Conservation (phyloP, 2,113 vertebrate species). For the Paradisaea rubra region DNA sequence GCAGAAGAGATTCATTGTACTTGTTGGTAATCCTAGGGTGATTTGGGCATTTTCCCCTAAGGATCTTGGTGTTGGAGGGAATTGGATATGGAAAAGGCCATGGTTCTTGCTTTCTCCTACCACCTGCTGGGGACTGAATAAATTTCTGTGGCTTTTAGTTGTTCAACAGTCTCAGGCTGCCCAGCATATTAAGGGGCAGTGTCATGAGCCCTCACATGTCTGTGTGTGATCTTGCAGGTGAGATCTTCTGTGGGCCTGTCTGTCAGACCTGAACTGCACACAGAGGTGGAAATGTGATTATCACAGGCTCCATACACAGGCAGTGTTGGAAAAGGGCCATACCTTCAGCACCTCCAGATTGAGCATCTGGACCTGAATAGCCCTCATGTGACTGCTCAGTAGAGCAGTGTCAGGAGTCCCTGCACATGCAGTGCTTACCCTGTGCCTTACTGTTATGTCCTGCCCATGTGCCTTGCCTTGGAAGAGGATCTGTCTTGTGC, state of each 20-base stretch:
- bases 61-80: not conserved
- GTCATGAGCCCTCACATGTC: not conserved
- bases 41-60: not conserved
- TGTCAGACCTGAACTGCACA: accelerated
- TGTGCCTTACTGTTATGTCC: not conserved
- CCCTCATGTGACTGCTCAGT: accelerated
- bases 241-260: not conserved
- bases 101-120: not conserved
- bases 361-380: not conserved
- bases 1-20: not conserved
- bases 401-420: not conserved
- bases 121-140: not conserved
- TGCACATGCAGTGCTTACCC: not conserved
- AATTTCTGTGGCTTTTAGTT: not conserved
- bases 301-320: not conserved
- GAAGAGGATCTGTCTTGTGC: not conserved
- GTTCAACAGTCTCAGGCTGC: not conserved
- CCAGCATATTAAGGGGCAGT: not conserved
- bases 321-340: accelerated
- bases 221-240: not conserved
- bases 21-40: not conserved
- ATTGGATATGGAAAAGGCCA: not conserved
- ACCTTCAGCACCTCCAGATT: not conserved
- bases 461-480: not conserved
- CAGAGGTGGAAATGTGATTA: not conserved